Conservation (phyloP, 2,113 vertebrate genomes). For the Tor tambroides region DNA sequence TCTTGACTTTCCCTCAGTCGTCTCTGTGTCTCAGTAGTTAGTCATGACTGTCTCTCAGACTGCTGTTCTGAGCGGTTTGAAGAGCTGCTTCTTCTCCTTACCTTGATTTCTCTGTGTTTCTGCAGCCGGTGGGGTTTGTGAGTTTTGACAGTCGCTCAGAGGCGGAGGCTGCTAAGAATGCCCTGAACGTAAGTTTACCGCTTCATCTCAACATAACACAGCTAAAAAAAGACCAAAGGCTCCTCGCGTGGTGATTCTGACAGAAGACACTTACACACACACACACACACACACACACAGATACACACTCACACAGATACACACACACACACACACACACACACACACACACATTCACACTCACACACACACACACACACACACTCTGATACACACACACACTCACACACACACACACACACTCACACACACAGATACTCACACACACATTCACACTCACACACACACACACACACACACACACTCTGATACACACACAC, state of each 20-base stretch:
- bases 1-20: background rate
- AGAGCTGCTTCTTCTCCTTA: background rate
- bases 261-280: background rate
- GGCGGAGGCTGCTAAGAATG: conserved; percentile 51
- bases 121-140: conserved; percentile 44
- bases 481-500: too few relatives aligned
- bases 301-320: too few relatives aligned
- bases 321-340: too few relatives aligned
- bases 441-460: too few relatives aligned
- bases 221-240: conserved; percentile 11
- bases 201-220: background rate
- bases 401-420: too few relatives aligned
- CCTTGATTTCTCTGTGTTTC: conserved; percentile 2
- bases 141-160: conserved; percentile 56
- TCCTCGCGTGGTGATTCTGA: background rate
- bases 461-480: too few relatives aligned
- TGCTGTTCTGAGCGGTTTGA: background rate
- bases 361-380: too few relatives aligned
- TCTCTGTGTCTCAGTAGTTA: background rate
- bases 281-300: background rate
- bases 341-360: background rate
- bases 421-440: background rate
- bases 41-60: background rate
- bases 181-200: conserved; percentile 52
- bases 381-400: too few relatives aligned